phyloP scores from a whole-genome alignment of 2,113 vertebrate genomes.

The Elanus axillaris region DNA sequence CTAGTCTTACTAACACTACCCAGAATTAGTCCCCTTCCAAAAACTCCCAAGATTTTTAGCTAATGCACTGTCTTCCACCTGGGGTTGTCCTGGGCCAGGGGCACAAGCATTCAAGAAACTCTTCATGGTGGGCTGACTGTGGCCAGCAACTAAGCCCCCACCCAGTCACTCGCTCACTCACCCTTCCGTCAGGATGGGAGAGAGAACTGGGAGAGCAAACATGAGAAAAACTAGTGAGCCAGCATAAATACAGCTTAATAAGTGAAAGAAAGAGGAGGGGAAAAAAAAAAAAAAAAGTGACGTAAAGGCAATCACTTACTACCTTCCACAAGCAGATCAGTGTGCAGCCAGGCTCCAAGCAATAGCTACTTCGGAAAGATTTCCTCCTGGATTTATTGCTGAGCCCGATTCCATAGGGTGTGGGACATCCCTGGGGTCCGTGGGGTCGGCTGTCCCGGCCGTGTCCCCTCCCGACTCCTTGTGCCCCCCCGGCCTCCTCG shows the following conservation, averaged over 20 bases:
- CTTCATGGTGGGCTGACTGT: neutral
- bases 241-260: neutral
- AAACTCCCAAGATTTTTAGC: neutral
- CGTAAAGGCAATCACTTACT: neutral
- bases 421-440: accelerated
- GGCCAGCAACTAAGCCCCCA: neutral
- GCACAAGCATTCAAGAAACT: neutral
- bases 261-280: neutral
- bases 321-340: neutral
- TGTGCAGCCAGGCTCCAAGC: neutral
- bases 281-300: too few relatives aligned
- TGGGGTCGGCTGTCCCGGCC: neutral
- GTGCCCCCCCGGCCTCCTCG: neutral
- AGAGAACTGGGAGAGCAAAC: neutral
- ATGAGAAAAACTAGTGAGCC: neutral
- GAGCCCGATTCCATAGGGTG: accelerated
- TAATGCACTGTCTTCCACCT: neutral
- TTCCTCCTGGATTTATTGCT: neutral
- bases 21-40: neutral
- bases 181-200: too few relatives aligned
- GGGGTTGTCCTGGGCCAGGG: neutral
- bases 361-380: neutral
- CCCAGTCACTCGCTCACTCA: accelerated
- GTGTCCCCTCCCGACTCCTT: neutral
- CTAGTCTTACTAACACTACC: neutral